These are phyloP conservation scores for Melieria picta DNA, from an alignment of 2,888 invertebrate genomes.

Conservation along the genomic window DNA sequence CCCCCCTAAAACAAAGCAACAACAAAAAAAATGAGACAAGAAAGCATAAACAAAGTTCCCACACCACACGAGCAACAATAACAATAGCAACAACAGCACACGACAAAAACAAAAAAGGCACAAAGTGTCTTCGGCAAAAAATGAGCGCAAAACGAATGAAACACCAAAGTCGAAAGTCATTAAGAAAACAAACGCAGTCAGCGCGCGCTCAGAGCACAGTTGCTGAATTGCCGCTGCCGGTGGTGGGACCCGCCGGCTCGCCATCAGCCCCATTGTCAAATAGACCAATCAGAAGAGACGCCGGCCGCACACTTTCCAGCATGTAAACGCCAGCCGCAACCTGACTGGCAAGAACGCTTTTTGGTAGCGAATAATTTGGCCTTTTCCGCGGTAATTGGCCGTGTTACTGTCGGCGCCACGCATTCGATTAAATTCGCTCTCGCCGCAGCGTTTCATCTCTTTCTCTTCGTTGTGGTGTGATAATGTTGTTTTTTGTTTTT, in stretches of 20 bases:
- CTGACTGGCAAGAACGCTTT: constrained; percentile 18
- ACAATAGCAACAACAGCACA: neutral
- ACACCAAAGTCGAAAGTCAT: constrained; percentile 18
- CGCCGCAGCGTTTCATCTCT: no score
- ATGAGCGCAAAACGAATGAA: neutral
- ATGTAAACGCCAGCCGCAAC: neutral
- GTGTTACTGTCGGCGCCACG: neutral
- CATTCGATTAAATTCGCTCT: no score
- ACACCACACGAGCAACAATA: neutral
- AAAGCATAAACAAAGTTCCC: neutral
- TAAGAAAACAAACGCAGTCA: constrained; percentile 25
- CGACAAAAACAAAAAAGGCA: neutral
- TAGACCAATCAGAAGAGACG: constrained; percentile 25
- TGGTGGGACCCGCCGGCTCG: no score
- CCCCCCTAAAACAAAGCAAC: neutral
- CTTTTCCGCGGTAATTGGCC: constrained; percentile 21
- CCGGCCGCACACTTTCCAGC: neutral
- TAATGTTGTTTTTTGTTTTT: no score
- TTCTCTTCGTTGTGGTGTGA: no score
- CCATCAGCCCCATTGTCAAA: constrained; percentile 10
- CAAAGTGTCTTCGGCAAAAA: constrained; percentile 26
- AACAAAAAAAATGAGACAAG: neutral
- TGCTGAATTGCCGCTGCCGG: no score
- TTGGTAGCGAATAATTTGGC: constrained; percentile 22
- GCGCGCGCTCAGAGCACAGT: no score